Percentiles rank a stretch among this genome's conserved stretches.
Conservation (phyloP, 1,140 invertebrate genomes). For the Heliconius himera region DNA sequence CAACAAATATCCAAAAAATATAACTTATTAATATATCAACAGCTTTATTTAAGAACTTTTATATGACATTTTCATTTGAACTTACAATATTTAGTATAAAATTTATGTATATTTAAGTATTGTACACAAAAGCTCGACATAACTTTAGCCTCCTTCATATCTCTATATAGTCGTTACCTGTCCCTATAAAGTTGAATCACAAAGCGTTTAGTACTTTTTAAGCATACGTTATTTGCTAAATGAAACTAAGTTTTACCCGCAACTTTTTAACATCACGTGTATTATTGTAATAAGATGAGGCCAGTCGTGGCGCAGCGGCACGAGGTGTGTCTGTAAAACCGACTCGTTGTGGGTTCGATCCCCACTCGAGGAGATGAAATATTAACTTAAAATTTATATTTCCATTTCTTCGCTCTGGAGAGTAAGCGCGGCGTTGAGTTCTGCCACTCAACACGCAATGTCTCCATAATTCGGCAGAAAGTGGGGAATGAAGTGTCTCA, state of each 20-base stretch:
- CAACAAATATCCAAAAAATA: background rate
- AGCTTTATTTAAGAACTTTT: background rate
- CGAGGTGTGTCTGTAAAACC: too few species aligned
- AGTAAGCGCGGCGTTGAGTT: too few species aligned
- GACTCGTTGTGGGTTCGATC: too few species aligned
- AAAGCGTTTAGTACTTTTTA: conserved; percentile 10
- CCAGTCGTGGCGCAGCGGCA: too few species aligned
- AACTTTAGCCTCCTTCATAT: background rate
- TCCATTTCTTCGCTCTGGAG: too few species aligned
- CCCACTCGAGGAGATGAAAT: too few species aligned
- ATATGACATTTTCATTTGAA: background rate
- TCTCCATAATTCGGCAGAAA: too few species aligned
- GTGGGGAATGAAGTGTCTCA: too few species aligned
- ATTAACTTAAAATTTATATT: too few species aligned
- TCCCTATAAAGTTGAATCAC: conserved; percentile 10
- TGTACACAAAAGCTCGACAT: background rate
- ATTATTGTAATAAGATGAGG: too few species aligned
- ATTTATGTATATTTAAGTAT: background rate
- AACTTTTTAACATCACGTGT: background rate
- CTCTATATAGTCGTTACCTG: background rate
- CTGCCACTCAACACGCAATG: too few species aligned
- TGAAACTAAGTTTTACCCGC: background rate
- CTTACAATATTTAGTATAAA: background rate
- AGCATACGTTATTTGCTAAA: conserved; percentile 1
- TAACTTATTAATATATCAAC: background rate